These are phyloP conservation scores for Hirtodrosophila confusa DNA, from an alignment of 2,888 invertebrate genomes.

Conservation along the genomic window DNA sequence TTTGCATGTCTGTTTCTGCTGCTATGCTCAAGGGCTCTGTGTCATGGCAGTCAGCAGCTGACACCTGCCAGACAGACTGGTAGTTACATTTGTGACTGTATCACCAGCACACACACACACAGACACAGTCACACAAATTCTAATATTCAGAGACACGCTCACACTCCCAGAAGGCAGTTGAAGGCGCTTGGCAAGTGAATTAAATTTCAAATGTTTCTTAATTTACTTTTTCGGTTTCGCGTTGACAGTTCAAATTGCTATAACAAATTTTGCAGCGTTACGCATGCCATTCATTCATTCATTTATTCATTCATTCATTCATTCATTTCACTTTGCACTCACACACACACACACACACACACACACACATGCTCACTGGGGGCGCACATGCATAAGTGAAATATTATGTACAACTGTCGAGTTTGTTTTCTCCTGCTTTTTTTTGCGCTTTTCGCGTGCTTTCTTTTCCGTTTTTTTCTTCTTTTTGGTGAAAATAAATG, in stretches of 20 bases:
- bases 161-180: conserved; percentile 38
- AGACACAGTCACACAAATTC: conserved; percentile 17
- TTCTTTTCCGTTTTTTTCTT: conserved; percentile 18
- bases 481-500: conserved; percentile 67
- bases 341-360: conserved; percentile 15
- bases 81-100: conserved; percentile 56
- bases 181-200: conserved; percentile 63
- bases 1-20: conserved; percentile 59
- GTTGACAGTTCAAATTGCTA: conserved; percentile 80
- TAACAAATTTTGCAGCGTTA: conserved; percentile 77
- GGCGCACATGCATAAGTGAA: conserved; percentile 74
- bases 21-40: conserved; percentile 62
- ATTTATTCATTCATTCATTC: conserved; percentile 28
- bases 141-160: conserved; percentile 29
- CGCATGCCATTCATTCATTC: conserved; percentile 71
- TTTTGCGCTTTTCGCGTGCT: conserved; percentile 38
- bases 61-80: conserved; percentile 65
- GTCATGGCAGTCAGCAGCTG: conserved; percentile 61
- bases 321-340: conserved; percentile 51
- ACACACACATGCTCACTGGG: conserved; percentile 19
- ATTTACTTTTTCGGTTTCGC: conserved; percentile 79
- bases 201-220: conserved; percentile 79
- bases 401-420: conserved; percentile 79
- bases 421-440: conserved; percentile 57
- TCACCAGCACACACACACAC: conserved; percentile 12